Base-by-base conservation (phyloP, 53 echinoderm and acorn worm species). In the Pentamera pediparva region DNA sequence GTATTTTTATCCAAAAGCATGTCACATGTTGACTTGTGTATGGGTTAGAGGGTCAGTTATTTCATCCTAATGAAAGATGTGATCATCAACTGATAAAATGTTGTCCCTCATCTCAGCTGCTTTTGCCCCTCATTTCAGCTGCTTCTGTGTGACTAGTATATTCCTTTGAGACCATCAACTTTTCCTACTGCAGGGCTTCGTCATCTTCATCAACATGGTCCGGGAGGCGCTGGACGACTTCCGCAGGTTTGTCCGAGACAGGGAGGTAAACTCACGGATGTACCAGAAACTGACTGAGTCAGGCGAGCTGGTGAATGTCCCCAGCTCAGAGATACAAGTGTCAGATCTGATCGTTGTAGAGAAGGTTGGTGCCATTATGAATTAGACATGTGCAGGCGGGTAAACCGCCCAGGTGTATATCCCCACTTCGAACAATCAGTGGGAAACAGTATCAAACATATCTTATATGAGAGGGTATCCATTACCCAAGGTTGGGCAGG, bases 161-260 rank as follows among this genome's bases (percentile, higher is more conserved):
- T n/a, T n/a, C n/a, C n/a, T n/a, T n/a, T 22, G 54, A 26, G 7
- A 18, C 4, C 17, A 10, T 72, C 51, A 53, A n/a, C 15, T 30
- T 7, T 31, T 75, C 6, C 70, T 26, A 31, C 48, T 45, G 2
- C 70, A 93, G 93, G 86, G 69, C 11, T 94, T 94, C 75, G 87
- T 96, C 31, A 96, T 96, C 37, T 91, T 91, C 83, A 90, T 95
- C 35, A 95, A 91, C 21, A 88, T 95, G 87, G 76, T 79, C 50
- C 82, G 96, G 37, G 96, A 95, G 53, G 96, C 90, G 4, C 47
- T 91, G 49, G 96, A 95, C 55, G 96, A 95, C 45, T 88, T 96
- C 13, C 62, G 96, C 32, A 70, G 91, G 39, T 96, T 80, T 77
- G 56, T 88, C 18, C 76, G 96, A 56, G 96, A 96, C 62, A 75